Percentiles rank a stretch among this genome's conserved stretches.
These are phyloP conservation scores for Cerastoderma edule DNA, from an alignment of 2,888 invertebrate species.

Conservation along the genomic window DNA sequence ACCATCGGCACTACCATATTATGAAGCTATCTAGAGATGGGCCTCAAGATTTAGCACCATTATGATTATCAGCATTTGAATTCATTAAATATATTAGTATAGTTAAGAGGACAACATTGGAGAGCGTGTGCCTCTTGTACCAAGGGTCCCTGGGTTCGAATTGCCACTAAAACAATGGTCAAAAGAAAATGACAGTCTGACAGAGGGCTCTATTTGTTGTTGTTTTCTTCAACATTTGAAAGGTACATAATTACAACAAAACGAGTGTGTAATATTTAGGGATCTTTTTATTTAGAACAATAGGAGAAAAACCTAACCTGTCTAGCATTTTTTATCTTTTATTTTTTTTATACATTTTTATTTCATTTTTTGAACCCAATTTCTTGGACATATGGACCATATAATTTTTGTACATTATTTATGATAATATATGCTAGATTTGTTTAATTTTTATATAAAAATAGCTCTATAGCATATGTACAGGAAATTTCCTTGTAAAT, in stretches of 20 bases:
- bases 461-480: constrained; percentile 64
- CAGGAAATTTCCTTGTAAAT: constrained; percentile 45
- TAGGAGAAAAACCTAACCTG: constrained; percentile 70
- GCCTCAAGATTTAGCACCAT: too few species aligned
- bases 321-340: constrained; percentile 66
- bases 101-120: too few species aligned
- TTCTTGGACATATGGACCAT: constrained; percentile 35
- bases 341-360: constrained; percentile 33
- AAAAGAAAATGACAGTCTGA: too few species aligned
- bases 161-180: too few species aligned
- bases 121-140: too few species aligned
- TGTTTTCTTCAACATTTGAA: too few species aligned
- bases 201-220: too few species aligned
- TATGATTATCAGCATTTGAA: too few species aligned
- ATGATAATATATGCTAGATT: constrained; percentile 58
- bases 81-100: too few species aligned
- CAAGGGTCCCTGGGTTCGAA: too few species aligned
- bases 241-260: constrained; percentile 1
- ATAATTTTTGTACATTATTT: constrained; percentile 56
- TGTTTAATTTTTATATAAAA: constrained; percentile 61
- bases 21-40: too few species aligned
- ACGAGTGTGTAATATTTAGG: constrained; percentile 43
- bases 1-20: too few species aligned
- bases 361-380: constrained; percentile 30
- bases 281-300: constrained; percentile 75